These are phyloP conservation scores for Brevipalpus yothersi DNA, from an alignment of 1,140 invertebrate species.

Conservation along the genomic window DNA sequence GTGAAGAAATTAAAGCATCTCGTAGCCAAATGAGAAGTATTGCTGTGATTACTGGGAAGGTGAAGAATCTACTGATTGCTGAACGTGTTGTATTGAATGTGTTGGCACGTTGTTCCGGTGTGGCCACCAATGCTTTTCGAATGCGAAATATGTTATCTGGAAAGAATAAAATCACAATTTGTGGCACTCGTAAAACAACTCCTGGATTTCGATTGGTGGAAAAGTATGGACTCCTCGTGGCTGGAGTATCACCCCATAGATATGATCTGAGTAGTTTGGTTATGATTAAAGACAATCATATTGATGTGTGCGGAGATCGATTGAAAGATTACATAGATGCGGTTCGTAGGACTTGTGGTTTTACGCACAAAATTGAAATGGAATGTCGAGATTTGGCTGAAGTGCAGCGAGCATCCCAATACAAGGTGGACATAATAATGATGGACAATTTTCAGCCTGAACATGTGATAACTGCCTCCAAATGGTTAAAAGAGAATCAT, in stretches of 20 bases:
- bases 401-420: constrained; percentile 19
- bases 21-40: constrained; percentile 7
- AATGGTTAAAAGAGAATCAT: constrained; percentile 17
- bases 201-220: constrained; percentile 26
- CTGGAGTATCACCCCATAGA: constrained; percentile 22
- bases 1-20: constrained; percentile 12
- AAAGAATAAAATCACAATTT: constrained; percentile 20
- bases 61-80: constrained; percentile 20
- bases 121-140: constrained; percentile 19
- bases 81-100: constrained; percentile 23
- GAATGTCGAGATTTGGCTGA: constrained; percentile 23
- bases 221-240: constrained; percentile 25
- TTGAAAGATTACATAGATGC: constrained; percentile 11
- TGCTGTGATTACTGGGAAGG: constrained; percentile 19
- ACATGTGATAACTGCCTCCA: constrained; percentile 15
- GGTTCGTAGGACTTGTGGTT: constrained; percentile 15
- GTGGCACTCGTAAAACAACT: constrained; percentile 25
- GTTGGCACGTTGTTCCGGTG: constrained; percentile 21
- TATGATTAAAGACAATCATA: constrained; percentile 28
- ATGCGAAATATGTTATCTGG: constrained; percentile 7
- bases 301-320: constrained; percentile 20
- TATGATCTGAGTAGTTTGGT: constrained; percentile 25
- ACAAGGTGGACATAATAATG: constrained; percentile 24
- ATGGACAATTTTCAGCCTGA: constrained; percentile 23
- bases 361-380: constrained; percentile 24